Evolutionary conservation across 2,888 invertebrate genomes (phyloP), one percentile per base, ranked within the genome.

Genomic region (Caenorhabditis sinica): DNA sequence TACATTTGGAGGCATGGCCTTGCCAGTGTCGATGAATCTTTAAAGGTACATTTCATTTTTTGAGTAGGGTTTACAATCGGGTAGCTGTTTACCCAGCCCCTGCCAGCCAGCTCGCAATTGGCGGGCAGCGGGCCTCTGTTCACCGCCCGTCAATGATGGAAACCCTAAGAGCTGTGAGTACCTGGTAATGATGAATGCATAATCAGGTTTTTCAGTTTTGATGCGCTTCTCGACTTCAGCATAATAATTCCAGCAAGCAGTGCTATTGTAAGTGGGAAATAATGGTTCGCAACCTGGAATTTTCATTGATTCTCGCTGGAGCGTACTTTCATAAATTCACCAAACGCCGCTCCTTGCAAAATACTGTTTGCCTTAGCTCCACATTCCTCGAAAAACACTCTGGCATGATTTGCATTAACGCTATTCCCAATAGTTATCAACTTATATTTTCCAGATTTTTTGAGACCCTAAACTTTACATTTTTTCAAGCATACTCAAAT

Each of bases 251-350:
- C n/a, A 30, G 33, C 76, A 76, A 17, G 13, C 9, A 17, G 20
- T 23, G n/a, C 49, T 60, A 2, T 68, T 13, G n/a, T 17, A 15
- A 61, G 36, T 60, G 5, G 76, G 76, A 20, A 61, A 76, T 13
- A 76, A 33, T 3, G 76, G 68, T 28, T 76, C 76, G 23, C 76
- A 76, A 13, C 68, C 76, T 76, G 76, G 23, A 66, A 75, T 36
- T 11, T 6, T 6, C 40, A 11, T 2, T 13, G 13, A 2, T n/a
- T 25, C 28, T 25, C 25, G 9, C 5, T 2, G 13, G 13, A 20
- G 6, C 15, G 13, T 56, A 1, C 25, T n/a, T n/a, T n/a, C n/a
- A n/a, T n/a, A n/a, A n/a, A 56, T 28, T 68, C 30, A 68, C 68
- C 68, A 53, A 36, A 68, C 20, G 68, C 73, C 1, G 73, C 20